Percentiles rank a stretch among this genome's conserved stretches.
phyloP scores from a whole-genome alignment of 2,888 invertebrate genomes.

The Rosalia funebris region DNA sequence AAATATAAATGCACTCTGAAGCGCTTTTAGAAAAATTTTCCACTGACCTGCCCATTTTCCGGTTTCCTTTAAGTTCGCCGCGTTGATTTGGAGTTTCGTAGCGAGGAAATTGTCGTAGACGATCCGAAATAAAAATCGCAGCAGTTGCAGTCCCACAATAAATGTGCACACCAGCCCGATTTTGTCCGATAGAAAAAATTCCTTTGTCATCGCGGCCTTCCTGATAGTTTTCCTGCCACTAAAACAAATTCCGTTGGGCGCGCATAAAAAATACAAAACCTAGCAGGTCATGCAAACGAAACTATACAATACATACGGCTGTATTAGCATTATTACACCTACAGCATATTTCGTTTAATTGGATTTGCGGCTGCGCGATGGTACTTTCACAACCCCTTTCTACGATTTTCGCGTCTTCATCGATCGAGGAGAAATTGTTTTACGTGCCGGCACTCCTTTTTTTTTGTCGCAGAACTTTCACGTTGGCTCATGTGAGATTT shows the following conservation, averaged over 20 bases:
- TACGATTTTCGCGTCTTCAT: slow-evolving; percentile 28
- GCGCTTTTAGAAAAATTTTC: slow-evolving; percentile 7
- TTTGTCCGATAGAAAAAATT: slow-evolving; percentile 62
- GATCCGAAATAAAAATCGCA: slow-evolving; percentile 66
- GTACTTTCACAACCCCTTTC: slow-evolving; percentile 51
- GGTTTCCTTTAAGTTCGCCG: slow-evolving; percentile 71
- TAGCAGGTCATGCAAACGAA: slow-evolving; percentile 24
- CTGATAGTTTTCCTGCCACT: slow-evolving; percentile 5
- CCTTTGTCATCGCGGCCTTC: slow-evolving; percentile 30
- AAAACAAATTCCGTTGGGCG: neutral
- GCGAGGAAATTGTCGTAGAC: slow-evolving; percentile 65
- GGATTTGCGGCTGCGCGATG: slow-evolving; percentile 42
- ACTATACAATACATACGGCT: slow-evolving; percentile 21
- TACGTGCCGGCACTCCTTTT: slow-evolving; percentile 25
- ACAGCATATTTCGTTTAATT: slow-evolving; percentile 34
- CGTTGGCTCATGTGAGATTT: slow-evolving; percentile 8
- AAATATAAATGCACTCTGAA: too few relatives aligned
- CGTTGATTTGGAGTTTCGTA: slow-evolving; percentile 65
- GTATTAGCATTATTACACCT: slow-evolving; percentile 27
- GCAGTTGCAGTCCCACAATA: slow-evolving; percentile 61
- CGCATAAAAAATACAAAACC: slow-evolving; percentile 17
- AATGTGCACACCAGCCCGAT: slow-evolving; percentile 64
- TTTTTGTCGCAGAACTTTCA: slow-evolving; percentile 20
- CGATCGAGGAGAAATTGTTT: slow-evolving; percentile 39
- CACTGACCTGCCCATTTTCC: slow-evolving; percentile 85